Percentiles rank a stretch among this genome's conserved stretches.
Conservation (phyloP, 2,888 invertebrate genomes). For the Drosophila pseudotakahashii region DNA sequence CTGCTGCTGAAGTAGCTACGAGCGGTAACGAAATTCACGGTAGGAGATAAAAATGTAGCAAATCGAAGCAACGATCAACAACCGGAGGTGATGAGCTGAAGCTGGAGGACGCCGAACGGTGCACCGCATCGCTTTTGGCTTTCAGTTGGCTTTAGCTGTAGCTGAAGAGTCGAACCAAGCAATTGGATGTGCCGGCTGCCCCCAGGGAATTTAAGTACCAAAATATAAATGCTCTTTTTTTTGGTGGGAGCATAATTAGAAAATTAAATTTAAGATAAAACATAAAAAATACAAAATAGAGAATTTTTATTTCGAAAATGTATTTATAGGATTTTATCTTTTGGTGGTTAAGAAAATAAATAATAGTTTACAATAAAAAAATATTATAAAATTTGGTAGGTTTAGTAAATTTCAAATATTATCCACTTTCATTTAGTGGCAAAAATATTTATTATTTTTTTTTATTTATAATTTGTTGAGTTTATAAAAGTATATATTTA, state of each 20-base stretch:
- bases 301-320: too few species aligned
- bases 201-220: constrained; percentile 14
- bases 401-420: too few species aligned
- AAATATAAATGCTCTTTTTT: constrained; percentile 2
- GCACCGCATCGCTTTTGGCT: constrained; percentile 35
- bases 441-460: too few species aligned
- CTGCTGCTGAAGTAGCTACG: constrained; percentile 69
- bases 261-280: neutral
- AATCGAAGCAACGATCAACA: constrained; percentile 78
- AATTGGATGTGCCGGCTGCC: constrained; percentile 61
- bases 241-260: neutral
- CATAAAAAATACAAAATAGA: too few species aligned
- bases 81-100: constrained; percentile 66
- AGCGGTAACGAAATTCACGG: constrained; percentile 81
- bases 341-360: too few species aligned
- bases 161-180: constrained; percentile 39
- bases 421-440: too few species aligned
- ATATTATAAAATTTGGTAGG: too few species aligned
- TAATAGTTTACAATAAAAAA: too few species aligned
- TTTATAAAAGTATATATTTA: too few species aligned
- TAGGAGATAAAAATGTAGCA: constrained; percentile 79
- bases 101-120: constrained; percentile 38
- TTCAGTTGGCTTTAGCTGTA: constrained; percentile 7
- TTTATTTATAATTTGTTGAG: too few species aligned
- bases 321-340: too few species aligned